phyloP scores from a whole-genome alignment of 1,140 invertebrate species.

The Alviniconcha marisindica region DNA sequence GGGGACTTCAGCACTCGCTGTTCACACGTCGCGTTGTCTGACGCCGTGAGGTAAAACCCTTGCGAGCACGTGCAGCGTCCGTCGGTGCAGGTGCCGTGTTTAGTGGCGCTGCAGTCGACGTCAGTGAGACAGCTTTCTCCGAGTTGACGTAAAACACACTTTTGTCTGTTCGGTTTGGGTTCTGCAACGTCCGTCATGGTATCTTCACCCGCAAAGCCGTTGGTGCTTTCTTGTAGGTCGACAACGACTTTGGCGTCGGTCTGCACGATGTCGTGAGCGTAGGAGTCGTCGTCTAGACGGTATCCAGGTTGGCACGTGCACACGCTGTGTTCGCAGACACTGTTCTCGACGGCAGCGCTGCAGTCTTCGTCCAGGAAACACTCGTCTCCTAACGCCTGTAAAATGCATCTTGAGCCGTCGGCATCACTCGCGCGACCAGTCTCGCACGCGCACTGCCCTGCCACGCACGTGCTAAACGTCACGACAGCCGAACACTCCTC shows the following conservation, averaged over 20 bases:
- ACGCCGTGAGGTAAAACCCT: neutral
- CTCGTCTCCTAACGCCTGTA: conserved; percentile 24
- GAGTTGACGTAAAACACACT: neutral
- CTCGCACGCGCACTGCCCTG: conserved; percentile 42
- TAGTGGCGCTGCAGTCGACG: conserved; percentile 29
- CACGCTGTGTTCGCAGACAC: neutral
- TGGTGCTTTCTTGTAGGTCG: no score
- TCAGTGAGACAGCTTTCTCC: conserved; percentile 11
- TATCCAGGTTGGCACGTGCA: conserved; percentile 18
- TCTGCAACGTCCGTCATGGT: no score
- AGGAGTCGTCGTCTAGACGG: neutral
- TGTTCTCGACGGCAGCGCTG: conserved; percentile 32
- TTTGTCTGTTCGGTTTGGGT: no score
- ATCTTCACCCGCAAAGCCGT: no score
- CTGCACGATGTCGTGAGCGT: neutral
- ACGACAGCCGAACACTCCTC: conserved; percentile 50
- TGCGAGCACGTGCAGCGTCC: neutral
- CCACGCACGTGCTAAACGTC: conserved; percentile 40
- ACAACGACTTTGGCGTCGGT: neutral
- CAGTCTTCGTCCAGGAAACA: conserved; percentile 53
- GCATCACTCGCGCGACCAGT: conserved; percentile 40
- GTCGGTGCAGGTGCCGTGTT: neutral
- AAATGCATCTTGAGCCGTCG: conserved; percentile 38
- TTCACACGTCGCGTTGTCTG: neutral
- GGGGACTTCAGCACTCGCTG: neutral